phyloP scores from a whole-genome alignment of 2,797 vertebrate genomes.

The Lagocephalus sceleratus region DNA sequence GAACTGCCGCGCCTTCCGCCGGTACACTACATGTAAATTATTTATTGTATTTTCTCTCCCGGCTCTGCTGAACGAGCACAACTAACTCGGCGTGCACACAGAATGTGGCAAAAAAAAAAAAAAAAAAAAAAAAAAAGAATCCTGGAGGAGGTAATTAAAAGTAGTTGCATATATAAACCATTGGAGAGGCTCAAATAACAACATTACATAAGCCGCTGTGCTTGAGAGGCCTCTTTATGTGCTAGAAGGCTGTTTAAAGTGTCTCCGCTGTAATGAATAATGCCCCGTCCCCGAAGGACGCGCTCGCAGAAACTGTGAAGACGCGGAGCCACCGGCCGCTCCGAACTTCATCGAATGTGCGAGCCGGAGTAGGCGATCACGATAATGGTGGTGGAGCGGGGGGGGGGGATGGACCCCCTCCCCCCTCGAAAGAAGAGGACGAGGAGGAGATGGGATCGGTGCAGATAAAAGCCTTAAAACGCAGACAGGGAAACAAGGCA shows the following conservation, averaged over 20 bases:
- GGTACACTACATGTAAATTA: constrained; percentile 30
- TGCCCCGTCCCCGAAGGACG: constrained; percentile 26
- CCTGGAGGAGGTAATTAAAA: constrained; percentile 34
- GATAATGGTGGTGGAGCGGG: constrained; percentile 1
- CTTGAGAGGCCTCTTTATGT: constrained; percentile 18
- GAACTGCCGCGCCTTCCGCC: constrained; percentile 17
- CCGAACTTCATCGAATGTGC: constrained; percentile 22
- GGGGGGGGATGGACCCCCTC: too few relatives aligned
- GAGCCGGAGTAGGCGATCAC: constrained; percentile 17
- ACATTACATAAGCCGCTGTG: constrained; percentile 47
- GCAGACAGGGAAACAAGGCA: constrained; percentile 37
- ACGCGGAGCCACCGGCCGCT: constrained; percentile 1
- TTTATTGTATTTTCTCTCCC: constrained; percentile 25
- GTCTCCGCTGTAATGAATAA: constrained; percentile 36
- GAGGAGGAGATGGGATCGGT: constrained; percentile 4
- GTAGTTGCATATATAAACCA: constrained; percentile 18
- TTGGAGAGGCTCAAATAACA: constrained; percentile 33
- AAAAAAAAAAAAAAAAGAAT: too few relatives aligned
- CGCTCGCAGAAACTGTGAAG: constrained; percentile 8
- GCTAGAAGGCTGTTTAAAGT: constrained; percentile 20
- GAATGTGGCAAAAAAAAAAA: too few relatives aligned
- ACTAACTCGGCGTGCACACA: too few relatives aligned
- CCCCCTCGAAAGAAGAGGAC: constrained; percentile 9
- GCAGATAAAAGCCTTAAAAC: constrained; percentile 27
- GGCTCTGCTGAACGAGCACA: constrained; percentile 13